Evolutionary conservation across 2,797 vertebrate species (phyloP).

Genomic region (Pelobates cultripes): DNA sequence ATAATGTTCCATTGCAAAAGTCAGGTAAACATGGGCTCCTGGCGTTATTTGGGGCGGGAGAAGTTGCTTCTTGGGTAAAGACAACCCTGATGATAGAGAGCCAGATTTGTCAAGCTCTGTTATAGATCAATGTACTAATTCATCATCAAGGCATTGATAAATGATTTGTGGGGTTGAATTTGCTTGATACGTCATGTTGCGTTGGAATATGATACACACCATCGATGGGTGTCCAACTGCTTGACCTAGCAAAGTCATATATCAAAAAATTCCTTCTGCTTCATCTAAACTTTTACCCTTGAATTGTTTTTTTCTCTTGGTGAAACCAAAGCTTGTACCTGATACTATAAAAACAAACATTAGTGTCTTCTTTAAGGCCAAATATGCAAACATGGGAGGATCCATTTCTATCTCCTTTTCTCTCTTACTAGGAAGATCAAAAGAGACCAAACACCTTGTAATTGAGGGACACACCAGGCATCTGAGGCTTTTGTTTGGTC

Average conservation of each 20-base stretch:
- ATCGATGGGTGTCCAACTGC: background rate
- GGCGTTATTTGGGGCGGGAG: no score
- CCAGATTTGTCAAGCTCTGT: background rate
- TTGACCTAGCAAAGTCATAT: background rate
- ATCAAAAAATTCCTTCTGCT: background rate
- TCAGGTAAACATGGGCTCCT: no score
- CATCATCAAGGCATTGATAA: background rate
- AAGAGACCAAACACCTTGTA: background rate
- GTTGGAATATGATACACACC: background rate
- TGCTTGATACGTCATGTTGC: background rate
- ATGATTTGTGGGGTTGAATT: background rate
- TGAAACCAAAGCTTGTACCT: background rate
- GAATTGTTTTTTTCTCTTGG: background rate
- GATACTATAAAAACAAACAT: background rate
- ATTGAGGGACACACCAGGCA: background rate
- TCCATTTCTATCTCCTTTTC: background rate
- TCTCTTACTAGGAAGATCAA: background rate
- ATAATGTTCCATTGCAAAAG: no score
- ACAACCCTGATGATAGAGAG: no score
- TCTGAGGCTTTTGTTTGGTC: background rate
- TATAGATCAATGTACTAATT: background rate
- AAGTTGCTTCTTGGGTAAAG: no score
- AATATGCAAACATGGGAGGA: background rate
- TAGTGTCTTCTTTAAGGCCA: background rate
- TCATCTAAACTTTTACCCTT: background rate